phyloP scores from a whole-genome alignment of 2,113 vertebrate genomes.

The Cyanoramphus novaezelandiae region DNA sequence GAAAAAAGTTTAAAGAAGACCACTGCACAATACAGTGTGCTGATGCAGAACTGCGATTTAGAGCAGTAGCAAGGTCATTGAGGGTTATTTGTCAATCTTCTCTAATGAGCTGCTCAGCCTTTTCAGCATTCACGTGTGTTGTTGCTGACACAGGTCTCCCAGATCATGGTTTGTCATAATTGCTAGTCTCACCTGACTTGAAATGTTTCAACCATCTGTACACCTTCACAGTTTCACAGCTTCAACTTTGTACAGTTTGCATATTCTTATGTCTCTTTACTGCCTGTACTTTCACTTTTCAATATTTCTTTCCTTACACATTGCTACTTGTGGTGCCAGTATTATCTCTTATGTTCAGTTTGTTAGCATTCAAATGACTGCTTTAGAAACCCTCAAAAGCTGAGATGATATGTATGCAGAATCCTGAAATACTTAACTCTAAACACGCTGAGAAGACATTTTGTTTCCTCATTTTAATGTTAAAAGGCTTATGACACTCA shows the following conservation, averaged over 20 bases:
- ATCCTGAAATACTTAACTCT: background rate
- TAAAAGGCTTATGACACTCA: background rate
- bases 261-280: background rate
- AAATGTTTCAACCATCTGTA: conserved; percentile 62
- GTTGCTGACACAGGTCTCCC: conserved; percentile 65
- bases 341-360: background rate
- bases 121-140: conserved; percentile 60
- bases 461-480: background rate
- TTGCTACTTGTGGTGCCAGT: background rate
- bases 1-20: background rate
- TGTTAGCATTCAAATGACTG: background rate
- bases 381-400: background rate
- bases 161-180: conserved; percentile 62
- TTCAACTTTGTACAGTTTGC: conserved; percentile 43
- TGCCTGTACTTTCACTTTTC: background rate
- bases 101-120: conserved; percentile 58
- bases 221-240: conserved; percentile 52
- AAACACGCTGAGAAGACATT: background rate
- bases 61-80: conserved; percentile 51
- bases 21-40: background rate
- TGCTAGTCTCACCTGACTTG: conserved; percentile 63
- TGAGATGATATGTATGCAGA: background rate
- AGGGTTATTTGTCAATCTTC: conserved; percentile 46
- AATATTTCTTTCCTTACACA: background rate
- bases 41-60: conserved; percentile 37